A percentile compares a stretch with the other conserved stretches of the same genome.
Evolutionary conservation across 2,888 invertebrate genomes (phyloP).

Genomic region (Antheraea yamamai): DNA sequence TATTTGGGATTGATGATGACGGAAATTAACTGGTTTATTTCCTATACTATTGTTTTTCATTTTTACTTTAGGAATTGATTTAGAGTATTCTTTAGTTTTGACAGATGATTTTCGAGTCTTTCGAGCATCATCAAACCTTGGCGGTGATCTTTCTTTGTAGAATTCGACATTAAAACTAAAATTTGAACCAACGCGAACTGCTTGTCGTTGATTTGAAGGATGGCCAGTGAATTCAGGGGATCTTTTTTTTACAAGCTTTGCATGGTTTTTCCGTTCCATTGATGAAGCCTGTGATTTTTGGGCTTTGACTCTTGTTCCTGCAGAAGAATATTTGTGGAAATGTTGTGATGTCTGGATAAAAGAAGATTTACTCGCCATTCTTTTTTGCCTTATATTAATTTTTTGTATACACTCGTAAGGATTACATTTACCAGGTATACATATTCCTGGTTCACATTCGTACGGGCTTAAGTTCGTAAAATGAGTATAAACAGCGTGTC

Average conservation of each 20-base stretch:
- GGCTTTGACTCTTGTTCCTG: slow-evolving; percentile 22
- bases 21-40: slow-evolving; percentile 13
- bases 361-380: slow-evolving; percentile 21
- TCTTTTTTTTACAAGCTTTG: background rate
- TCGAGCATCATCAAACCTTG: background rate
- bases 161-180: slow-evolving; percentile 38
- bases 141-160: slow-evolving; percentile 28
- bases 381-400: slow-evolving; percentile 33
- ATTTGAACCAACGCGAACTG: slow-evolving; percentile 33
- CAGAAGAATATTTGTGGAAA: slow-evolving; percentile 21
- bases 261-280: slow-evolving; percentile 14
- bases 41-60: background rate
- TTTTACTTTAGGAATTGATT: background rate
- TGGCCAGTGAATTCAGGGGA: background rate
- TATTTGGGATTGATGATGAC: slow-evolving; percentile 25
- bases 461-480: slow-evolving; percentile 35
- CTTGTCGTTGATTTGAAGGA: slow-evolving; percentile 17
- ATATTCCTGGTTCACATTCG: slow-evolving; percentile 49
- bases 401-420: slow-evolving; percentile 41
- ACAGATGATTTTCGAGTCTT: background rate
- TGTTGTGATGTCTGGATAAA: slow-evolving; percentile 25
- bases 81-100: background rate
- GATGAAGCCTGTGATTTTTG: slow-evolving; percentile 23
- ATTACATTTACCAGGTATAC: slow-evolving; percentile 44
- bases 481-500: background rate